Evolutionary conservation across 2,888 invertebrate species (phyloP).

Genomic region (Lithophane leautieri): DNA sequence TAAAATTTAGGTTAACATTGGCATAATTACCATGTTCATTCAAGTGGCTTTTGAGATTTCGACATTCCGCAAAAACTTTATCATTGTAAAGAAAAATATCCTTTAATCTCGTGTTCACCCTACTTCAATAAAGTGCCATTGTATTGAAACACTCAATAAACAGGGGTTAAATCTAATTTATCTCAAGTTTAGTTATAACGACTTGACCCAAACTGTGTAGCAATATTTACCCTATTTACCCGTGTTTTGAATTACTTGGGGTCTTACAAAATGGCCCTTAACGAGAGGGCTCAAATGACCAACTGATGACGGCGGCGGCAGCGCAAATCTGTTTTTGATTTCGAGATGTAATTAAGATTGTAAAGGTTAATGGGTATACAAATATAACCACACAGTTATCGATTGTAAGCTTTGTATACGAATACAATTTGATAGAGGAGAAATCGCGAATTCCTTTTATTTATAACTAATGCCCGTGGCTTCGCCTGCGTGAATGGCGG

Average conservation of each 20-base stretch:
- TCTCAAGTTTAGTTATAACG: conserved; percentile 42
- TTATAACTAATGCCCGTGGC: too few species aligned
- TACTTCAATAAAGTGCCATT: background rate
- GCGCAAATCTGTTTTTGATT: conserved; percentile 58
- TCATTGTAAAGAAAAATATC: background rate
- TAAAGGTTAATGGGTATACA: conserved; percentile 11
- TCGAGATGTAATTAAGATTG: conserved; percentile 27
- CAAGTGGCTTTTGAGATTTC: background rate
- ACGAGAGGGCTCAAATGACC: conserved; percentile 47
- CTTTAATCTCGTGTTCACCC: too few species aligned
- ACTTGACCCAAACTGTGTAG: conserved; percentile 32
- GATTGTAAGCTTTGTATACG: conserved; percentile 10
- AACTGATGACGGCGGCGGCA: conserved; percentile 9
- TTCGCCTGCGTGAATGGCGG: too few species aligned
- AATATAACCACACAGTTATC: conserved; percentile 10
- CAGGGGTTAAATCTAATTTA: conserved; percentile 44
- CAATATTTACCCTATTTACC: conserved; percentile 24
- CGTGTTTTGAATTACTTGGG: conserved; percentile 44
- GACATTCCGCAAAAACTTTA: background rate
- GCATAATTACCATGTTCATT: background rate
- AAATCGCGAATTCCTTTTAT: background rate
- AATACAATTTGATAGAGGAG: background rate
- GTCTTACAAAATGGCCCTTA: conserved; percentile 32
- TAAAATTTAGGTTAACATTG: too few species aligned
- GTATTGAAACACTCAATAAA: conserved; percentile 34